Percentiles rank a stretch among this genome's conserved stretches.
phyloP scores from a whole-genome alignment of 2,113 vertebrate species.

The Turdus rufiventris region DNA sequence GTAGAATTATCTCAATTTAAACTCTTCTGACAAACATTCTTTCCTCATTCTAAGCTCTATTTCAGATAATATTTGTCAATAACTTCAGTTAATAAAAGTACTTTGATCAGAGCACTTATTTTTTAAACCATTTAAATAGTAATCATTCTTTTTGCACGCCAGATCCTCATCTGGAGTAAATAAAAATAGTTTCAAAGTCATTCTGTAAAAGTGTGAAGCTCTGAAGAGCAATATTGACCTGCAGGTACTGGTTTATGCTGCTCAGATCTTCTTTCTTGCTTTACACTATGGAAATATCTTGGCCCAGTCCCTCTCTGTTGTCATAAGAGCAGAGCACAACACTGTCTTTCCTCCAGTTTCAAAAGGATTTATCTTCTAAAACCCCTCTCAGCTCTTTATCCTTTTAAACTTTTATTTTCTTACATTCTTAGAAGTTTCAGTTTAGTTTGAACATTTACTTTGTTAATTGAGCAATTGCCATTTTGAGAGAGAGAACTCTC shows the following conservation, averaged over 20 bases:
- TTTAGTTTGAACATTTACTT: not conserved
- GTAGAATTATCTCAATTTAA: constrained; percentile 15
- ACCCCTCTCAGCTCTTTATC: not conserved
- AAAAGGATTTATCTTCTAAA: not conserved
- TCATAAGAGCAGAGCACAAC: not conserved
- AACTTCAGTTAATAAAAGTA: not conserved
- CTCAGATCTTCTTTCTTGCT: not conserved
- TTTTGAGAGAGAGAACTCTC: not conserved
- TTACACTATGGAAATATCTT: not conserved
- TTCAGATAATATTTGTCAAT: not conserved
- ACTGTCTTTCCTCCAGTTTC: not conserved
- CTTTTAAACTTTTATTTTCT: not conserved
- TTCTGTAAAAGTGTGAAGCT: not conserved
- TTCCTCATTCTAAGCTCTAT: not conserved
- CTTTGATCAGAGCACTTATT: not conserved
- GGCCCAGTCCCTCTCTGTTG: not conserved
- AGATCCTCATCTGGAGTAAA: not conserved
- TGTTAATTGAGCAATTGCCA: not conserved
- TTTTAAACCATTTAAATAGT: not conserved
- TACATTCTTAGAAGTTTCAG: not conserved
- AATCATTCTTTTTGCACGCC: not conserved
- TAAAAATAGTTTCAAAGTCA: not conserved
- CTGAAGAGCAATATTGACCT: not conserved
- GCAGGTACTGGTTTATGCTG: not conserved
- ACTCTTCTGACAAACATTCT: constrained; percentile 1